A percentile compares a stretch with the other conserved stretches of the same genome.
Evolutionary conservation across 2,113 vertebrate genomes (phyloP).

Genomic region (Malurus elegans): DNA sequence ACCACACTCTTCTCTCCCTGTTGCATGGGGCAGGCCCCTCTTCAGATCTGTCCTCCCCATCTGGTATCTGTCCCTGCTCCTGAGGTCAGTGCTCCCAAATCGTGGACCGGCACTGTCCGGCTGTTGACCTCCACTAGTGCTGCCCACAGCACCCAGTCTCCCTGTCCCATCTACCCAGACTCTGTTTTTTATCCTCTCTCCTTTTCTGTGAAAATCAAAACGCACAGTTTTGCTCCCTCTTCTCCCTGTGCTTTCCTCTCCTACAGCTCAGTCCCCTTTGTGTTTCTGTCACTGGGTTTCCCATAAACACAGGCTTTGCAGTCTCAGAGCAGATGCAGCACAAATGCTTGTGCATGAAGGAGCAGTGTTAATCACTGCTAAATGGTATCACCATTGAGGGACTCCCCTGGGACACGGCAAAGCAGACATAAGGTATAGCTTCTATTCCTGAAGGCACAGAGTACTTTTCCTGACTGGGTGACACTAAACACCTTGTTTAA

Average conservation of each 20-base stretch:
- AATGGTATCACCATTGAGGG: background rate
- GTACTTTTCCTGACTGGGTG: conserved; percentile 13
- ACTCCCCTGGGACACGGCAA: background rate
- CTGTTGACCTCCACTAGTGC: background rate
- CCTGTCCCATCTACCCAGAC: background rate
- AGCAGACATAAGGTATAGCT: background rate
- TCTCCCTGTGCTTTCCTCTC: background rate
- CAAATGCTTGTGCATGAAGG: background rate
- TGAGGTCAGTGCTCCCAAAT: background rate
- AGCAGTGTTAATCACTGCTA: fast-evolving
- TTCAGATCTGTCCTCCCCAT: background rate
- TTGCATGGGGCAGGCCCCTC: background rate
- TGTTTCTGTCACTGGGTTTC: background rate
- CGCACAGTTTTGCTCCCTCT: background rate
- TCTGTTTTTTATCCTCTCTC: background rate
- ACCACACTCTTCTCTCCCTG: background rate
- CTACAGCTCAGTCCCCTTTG: background rate
- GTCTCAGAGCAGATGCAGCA: background rate
- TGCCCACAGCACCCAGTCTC: background rate
- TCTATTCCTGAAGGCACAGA: background rate
- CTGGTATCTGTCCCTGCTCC: background rate
- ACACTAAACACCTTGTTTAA: conserved; percentile 14
- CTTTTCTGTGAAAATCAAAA: background rate
- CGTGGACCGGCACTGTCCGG: fast-evolving
- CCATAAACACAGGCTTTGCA: background rate